These are phyloP conservation scores for Picathartes gymnocephalus DNA, from an alignment of 2,113 vertebrate species.

Conservation along the genomic window DNA sequence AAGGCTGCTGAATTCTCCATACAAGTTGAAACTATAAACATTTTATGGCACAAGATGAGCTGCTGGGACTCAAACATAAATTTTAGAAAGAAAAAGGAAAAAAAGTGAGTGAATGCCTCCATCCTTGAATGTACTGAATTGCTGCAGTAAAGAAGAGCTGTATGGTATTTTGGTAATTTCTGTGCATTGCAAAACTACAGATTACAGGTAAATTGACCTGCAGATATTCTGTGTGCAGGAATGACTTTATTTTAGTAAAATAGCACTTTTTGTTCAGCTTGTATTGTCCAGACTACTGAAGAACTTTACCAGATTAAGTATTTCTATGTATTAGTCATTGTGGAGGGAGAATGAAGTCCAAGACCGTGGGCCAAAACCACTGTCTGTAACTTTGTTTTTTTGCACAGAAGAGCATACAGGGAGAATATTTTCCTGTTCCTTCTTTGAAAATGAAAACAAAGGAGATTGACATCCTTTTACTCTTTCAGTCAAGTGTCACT, in stretches of 20 bases:
- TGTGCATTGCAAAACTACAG: not conserved
- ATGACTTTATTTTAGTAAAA: not conserved
- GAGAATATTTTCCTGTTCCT: not conserved
- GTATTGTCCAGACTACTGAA: not conserved
- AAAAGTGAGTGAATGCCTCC: not conserved
- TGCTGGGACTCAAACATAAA: not conserved
- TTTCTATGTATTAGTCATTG: not conserved
- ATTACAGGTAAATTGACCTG: not conserved
- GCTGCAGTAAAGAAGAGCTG: not conserved
- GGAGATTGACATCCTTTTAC: not conserved
- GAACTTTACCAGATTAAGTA: not conserved
- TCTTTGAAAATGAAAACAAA: slow-evolving; percentile 35
- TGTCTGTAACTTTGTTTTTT: not conserved
- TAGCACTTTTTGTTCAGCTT: not conserved
- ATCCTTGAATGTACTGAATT: not conserved
- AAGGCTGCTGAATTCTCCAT: slow-evolving; percentile 26
- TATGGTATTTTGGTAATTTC: not conserved
- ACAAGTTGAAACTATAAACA: slow-evolving; percentile 17
- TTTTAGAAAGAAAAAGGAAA: not conserved
- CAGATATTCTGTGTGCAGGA: not conserved
- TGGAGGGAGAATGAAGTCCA: not conserved
- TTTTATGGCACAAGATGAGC: slow-evolving; percentile 2
- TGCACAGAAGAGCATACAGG: not conserved
- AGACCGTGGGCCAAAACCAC: not conserved
- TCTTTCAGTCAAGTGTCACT: slow-evolving; percentile 36